Base-by-base conservation (phyloP, 2,888 invertebrate species). In the Camptogramma bilineatum region DNA sequence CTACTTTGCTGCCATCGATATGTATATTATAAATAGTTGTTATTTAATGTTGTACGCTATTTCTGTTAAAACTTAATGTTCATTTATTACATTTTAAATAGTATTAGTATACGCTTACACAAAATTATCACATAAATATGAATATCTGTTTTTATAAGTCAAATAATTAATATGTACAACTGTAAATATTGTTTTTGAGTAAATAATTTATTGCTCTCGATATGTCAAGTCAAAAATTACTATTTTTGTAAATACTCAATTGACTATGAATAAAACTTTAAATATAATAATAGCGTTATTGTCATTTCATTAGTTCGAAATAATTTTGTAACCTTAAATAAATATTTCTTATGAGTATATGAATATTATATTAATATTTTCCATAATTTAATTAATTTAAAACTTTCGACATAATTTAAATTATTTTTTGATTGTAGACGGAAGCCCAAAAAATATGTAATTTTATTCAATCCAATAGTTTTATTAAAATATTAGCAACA, bases 121-220 rank as follows among this genome's bases (percentile, higher is more conserved):
- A 39, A 39, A 44, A 44, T 7, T 13, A 39, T 28, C 34, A 10
- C 10, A 39, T 13, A 39, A 39, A 39, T 39, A 39, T 39, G 4
- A 39, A 44, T 44, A 17, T 17, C 17, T 44, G 16, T 53, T 53
- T 52, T 5, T 21, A 21, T 52, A 39, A 34, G 31, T 47, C 51
- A 63, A 55, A 65, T 56, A 48, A 57, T 63, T 47, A 54, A 52
- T 53, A 56, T 64, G 42, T 61, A 63, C 62, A 60, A 58, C 67
- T 69, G 71, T 72, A 72, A 72, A 74, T 72, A 74, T 67, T 42
- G 28, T 70, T 68, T 73, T 46, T 73, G 64, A 57, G 61, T 66
- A 67, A 73, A 68, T 71, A 70, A 66, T 65, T 75, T 81, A 81
- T 81, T 81, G 78, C 80, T 75, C 74, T 66, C 77, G 82, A 80